These are phyloP conservation scores for Aplodontia rufa DNA, from an alignment of 2,113 vertebrate genomes.

Conservation along the genomic window DNA sequence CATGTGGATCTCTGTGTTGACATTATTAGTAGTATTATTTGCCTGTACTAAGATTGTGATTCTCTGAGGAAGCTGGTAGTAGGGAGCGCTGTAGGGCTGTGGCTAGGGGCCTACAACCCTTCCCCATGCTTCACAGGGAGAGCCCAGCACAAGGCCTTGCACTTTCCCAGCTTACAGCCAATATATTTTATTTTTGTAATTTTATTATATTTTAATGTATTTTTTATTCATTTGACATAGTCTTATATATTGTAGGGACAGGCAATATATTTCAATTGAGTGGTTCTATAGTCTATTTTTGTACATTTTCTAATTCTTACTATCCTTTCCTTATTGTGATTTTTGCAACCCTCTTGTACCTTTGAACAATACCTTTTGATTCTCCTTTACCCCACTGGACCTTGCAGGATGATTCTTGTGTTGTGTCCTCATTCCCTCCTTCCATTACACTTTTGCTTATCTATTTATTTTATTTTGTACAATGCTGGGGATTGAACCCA, in stretches of 20 bases:
- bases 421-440: background rate
- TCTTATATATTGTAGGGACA: no score
- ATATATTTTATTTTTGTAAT: background rate
- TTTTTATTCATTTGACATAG: no score
- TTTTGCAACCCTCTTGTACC: background rate
- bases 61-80: background rate
- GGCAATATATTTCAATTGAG: no score
- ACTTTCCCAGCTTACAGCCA: background rate
- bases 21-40: background rate
- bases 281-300: no score
- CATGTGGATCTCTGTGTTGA: background rate
- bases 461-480: background rate
- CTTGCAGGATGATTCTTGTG: background rate
- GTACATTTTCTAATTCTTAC: background rate
- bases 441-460: background rate
- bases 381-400: background rate
- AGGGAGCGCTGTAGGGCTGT: background rate
- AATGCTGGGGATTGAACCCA: background rate
- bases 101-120: background rate
- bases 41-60: background rate
- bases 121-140: accelerated
- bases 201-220: no score
- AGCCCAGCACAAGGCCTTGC: background rate
- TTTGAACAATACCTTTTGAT: background rate
- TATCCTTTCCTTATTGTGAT: background rate